Percentiles rank a stretch among this genome's conserved stretches.
Conservation (phyloP, 2,113 vertebrate species). For the Caracal caracal region DNA sequence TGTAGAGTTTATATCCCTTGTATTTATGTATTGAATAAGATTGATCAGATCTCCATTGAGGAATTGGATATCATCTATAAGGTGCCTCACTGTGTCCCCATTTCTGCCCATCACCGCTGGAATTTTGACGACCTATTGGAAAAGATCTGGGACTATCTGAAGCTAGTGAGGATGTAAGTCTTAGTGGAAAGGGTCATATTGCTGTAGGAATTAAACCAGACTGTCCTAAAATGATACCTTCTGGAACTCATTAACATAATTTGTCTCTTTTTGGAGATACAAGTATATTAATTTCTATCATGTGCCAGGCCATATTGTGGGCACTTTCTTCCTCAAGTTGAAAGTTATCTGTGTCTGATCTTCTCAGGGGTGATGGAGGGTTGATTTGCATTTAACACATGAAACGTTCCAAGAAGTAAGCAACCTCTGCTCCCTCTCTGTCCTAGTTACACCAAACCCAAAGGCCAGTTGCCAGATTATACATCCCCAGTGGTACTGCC, state of each 20-base stretch:
- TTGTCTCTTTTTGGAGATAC: not conserved
- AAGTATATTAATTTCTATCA: not conserved
- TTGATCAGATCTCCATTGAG: conserved; percentile 99
- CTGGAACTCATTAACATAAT: not conserved
- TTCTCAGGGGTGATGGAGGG: not conserved
- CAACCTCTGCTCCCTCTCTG: not conserved
- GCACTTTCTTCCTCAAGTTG: not conserved
- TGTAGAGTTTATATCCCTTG: conserved; percentile 97
- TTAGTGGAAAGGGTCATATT: not conserved
- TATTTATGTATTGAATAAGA: conserved; percentile 99
- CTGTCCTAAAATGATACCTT: not conserved
- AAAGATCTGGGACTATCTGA: conserved; percentile 97
- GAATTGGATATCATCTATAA: conserved; percentile 99
- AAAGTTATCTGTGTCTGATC: not conserved
- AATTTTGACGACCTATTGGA: conserved; percentile 99
- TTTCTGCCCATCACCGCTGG: conserved; percentile 99
- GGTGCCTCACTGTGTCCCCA: conserved; percentile 98
- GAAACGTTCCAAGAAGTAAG: not conserved
- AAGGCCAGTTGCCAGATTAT: conserved; percentile 98
- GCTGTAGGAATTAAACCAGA: not conserved
- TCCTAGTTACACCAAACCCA: conserved; percentile 98
- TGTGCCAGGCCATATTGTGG: not conserved
- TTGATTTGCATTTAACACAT: not conserved
- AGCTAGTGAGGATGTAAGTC: conserved; percentile 97
- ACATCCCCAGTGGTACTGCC: conserved; percentile 96